A percentile compares a stretch with the other conserved stretches of the same genome.
phyloP scores from a whole-genome alignment of 2,888 invertebrate genomes.

The Micoletzkya japonica region DNA sequence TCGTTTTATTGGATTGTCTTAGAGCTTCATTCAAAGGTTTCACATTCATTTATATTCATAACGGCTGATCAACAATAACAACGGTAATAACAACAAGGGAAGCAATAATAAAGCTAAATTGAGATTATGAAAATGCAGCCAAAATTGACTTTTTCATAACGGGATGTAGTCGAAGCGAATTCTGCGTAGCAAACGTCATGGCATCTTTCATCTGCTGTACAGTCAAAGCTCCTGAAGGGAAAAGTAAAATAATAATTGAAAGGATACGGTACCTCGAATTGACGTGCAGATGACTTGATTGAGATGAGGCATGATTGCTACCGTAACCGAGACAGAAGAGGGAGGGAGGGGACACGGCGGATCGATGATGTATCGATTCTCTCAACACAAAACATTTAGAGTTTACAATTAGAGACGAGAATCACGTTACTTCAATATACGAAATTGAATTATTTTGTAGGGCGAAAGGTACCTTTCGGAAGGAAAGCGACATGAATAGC shows the following conservation, averaged over 20 bases:
- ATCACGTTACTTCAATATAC: not conserved
- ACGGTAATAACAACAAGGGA: not conserved
- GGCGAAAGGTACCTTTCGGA: not conserved
- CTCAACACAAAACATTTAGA: not conserved
- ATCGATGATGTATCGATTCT: conserved; percentile 11
- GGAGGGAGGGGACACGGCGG: conserved; percentile 23
- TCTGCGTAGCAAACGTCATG: conserved; percentile 8
- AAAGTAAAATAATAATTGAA: not conserved
- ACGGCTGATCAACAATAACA: not conserved
- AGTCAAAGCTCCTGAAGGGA: conserved; percentile 9
- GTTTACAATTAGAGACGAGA: not conserved
- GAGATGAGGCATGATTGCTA: conserved; percentile 26
- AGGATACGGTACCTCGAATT: conserved; percentile 3
- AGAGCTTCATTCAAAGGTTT: not conserved
- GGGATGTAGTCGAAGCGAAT: conserved; percentile 19
- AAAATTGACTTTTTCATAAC: conserved; percentile 20
- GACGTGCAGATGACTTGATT: conserved; percentile 23
- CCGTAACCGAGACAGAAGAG: conserved; percentile 21
- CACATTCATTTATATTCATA: not conserved
- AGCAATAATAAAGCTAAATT: not conserved
- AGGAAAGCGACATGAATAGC: conserved; percentile 17
- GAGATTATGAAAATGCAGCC: conserved; percentile 2
- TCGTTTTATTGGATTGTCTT: not conserved
- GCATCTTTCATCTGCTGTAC: not conserved
- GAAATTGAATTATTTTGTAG: not conserved